phyloP scores from a whole-genome alignment of 2,797 vertebrate genomes.

The Pseudochaenichthys georgianus region DNA sequence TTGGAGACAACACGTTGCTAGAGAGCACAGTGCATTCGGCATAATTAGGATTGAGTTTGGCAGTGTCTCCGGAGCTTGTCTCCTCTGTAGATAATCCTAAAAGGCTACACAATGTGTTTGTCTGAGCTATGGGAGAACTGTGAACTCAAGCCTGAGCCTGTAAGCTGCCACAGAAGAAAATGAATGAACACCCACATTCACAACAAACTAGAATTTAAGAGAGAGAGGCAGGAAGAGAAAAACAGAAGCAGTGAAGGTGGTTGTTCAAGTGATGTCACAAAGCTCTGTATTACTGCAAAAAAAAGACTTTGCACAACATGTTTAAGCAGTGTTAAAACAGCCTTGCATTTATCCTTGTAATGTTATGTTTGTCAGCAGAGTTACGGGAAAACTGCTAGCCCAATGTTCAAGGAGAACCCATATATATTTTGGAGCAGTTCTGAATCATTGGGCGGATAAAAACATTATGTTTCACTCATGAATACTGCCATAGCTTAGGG shows the following conservation, averaged over 20 bases:
- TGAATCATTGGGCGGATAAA: too few relatives aligned
- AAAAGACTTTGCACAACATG: conserved; percentile 25
- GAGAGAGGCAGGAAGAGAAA: conserved; percentile 23
- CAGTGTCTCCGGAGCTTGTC: conserved; percentile 61
- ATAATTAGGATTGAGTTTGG: conserved; percentile 74
- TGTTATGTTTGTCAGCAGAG: too few relatives aligned
- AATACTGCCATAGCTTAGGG: too few relatives aligned
- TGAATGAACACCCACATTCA: conserved; percentile 70
- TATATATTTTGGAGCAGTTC: too few relatives aligned
- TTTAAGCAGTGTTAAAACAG: conserved; percentile 9
- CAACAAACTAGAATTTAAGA: conserved; percentile 57
- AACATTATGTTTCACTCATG: too few relatives aligned
- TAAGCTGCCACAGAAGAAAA: conserved; percentile 69
- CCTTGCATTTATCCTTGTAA: conserved; percentile 4
- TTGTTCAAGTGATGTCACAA: conserved; percentile 31
- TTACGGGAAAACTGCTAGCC: too few relatives aligned
- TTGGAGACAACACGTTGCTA: conserved; percentile 23
- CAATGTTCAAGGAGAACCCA: too few relatives aligned
- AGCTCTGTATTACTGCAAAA: conserved; percentile 31
- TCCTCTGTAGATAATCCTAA: conserved; percentile 73
- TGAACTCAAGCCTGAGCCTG: conserved; percentile 71
- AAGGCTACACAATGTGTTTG: conserved; percentile 71
- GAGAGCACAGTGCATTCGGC: conserved; percentile 41
- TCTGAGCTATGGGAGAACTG: conserved; percentile 69
- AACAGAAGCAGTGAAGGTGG: conserved; percentile 40